phyloP scores from a whole-genome alignment of 2,797 vertebrate genomes.

The Danio jaintianensis region DNA sequence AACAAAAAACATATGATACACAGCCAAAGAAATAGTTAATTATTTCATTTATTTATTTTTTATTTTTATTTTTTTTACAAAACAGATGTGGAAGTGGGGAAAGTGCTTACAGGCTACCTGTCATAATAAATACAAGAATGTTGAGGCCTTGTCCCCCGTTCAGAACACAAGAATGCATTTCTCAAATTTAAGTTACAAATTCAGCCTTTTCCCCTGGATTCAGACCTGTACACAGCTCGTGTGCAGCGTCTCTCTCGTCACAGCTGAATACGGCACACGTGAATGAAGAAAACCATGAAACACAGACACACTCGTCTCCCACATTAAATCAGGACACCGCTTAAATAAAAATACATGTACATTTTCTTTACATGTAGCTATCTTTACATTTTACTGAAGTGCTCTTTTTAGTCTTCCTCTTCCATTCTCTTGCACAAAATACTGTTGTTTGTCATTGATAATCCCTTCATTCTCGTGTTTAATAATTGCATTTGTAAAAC shows the following conservation, averaged over 20 bases:
- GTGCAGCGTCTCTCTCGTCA: slow-evolving; percentile 48
- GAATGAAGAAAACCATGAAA: slow-evolving; percentile 63
- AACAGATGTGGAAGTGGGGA: slow-evolving; percentile 85
- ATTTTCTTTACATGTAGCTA: slow-evolving; percentile 59
- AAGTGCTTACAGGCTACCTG: slow-evolving; percentile 97
- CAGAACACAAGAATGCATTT: slow-evolving; percentile 81
- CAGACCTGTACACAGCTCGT: slow-evolving; percentile 41
- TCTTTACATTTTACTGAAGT: slow-evolving; percentile 54
- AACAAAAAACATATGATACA: slow-evolving; percentile 83
- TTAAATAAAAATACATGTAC: slow-evolving; percentile 65
- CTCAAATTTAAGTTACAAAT: slow-evolving; percentile 81
- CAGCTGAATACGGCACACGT: slow-evolving; percentile 62
- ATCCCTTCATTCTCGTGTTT: slow-evolving; percentile 4
- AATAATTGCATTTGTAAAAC: neutral
- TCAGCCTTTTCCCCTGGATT: slow-evolving; percentile 38
- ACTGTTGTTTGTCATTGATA: slow-evolving; percentile 47
- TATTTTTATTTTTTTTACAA: slow-evolving; percentile 81
- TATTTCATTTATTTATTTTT: slow-evolving; percentile 70
- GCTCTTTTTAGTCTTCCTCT: slow-evolving; percentile 38
- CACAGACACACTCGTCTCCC: slow-evolving; percentile 55
- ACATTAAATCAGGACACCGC: slow-evolving; percentile 72
- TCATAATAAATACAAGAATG: slow-evolving; percentile 97
- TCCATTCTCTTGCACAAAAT: slow-evolving; percentile 41
- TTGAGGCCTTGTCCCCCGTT: slow-evolving; percentile 82
- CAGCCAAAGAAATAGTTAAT: slow-evolving; percentile 87